Percentiles rank a stretch among this genome's conserved stretches.
Conservation (phyloP, 2,888 invertebrate genomes). For the Aphodius granarius region DNA sequence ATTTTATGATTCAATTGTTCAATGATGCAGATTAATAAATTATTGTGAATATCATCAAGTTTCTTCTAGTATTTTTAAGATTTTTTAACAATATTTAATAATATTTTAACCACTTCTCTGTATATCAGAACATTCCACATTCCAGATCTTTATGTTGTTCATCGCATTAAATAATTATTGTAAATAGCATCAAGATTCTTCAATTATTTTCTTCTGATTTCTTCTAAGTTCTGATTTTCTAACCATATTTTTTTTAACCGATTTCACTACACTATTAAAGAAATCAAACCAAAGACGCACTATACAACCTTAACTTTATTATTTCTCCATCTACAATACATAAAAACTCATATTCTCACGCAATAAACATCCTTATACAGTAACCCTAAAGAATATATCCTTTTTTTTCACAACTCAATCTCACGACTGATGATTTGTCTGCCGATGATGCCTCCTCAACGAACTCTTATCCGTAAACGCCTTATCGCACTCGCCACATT, state of each 20-base stretch:
- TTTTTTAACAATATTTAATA: too few species aligned
- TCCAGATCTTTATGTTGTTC: not conserved
- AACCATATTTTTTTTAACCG: too few species aligned
- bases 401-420: too few species aligned
- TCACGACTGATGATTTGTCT: constrained; percentile 47
- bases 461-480: constrained; percentile 74
- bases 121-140: too few species aligned
- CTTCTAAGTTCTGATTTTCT: too few species aligned
- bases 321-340: not conserved
- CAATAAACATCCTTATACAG: too few species aligned
- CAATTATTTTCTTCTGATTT: not conserved
- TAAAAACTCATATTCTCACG: too few species aligned
- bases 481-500: constrained; percentile 67
- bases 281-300: not conserved
- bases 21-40: too few species aligned
- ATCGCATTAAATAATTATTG: not conserved
- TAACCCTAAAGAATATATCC: too few species aligned
- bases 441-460: constrained; percentile 62
- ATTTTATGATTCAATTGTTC: too few species aligned
- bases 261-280: not conserved
- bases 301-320: not conserved
- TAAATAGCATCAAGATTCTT: not conserved
- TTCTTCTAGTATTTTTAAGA: too few species aligned
- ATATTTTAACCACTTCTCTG: not conserved
- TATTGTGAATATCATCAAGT: too few species aligned